Evolutionary conservation across 2,888 invertebrate species (phyloP), one percentile per base, ranked within the genome.

Genomic region (Polymixis flavicincta): DNA sequence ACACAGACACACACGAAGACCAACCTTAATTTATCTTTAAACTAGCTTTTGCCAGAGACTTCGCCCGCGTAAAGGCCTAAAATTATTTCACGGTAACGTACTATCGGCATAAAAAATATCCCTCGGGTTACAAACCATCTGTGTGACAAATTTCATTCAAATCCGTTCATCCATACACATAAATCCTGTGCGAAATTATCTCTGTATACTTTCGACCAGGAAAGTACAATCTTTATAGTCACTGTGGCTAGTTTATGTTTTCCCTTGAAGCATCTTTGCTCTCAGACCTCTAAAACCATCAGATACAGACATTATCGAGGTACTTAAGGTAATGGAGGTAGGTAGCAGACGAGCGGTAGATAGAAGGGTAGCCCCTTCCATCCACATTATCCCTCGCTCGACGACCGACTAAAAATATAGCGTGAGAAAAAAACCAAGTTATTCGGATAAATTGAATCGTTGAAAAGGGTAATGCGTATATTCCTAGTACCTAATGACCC

Each of bases 301-400:
- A 73, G 13, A 80, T 65, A 48, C 37, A 80, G 59, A 48, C 65
- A 60, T 77, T 54, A 73, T 48, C 37, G 54, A 48, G 48, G 57
- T 80, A 64, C 77, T 64, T n/a, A 64, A 52, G 59, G 45, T 73
- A 60, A 59, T 59, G 59, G 13, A 72, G 52, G 37, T 45, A 48
- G 48, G 19, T 32, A 22, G 42, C 25, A 22, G 28, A 28, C 22
- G 8, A 28, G 60, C 17, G 32, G 19, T 2, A 37, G 14, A 28
- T 0, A 37, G 45, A 19, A 32, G 28, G 55, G 14, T 25, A 65
- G 50, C 6, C 50, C 65, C 57, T n/a, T 25, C 42, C 13, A 37
- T 48, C n/a, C 42, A 37, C 45, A 48, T 22, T 54, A 80, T 54
- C 50, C 61, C 32, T 45, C 22, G 32, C 65, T 50, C 14, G 17